Conservation (phyloP, 2,888 invertebrate species). For the Sericinus montela region DNA sequence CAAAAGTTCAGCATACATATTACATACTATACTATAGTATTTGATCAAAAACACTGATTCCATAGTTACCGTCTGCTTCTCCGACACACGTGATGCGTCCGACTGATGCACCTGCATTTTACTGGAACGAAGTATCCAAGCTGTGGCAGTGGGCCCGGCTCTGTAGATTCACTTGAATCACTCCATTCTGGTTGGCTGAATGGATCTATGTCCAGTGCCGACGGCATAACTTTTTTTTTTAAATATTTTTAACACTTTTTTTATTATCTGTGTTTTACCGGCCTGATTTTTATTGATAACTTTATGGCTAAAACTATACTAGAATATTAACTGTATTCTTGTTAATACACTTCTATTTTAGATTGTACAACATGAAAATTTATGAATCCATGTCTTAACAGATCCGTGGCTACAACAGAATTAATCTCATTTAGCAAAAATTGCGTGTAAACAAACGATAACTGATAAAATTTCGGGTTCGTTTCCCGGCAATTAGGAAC, state of each 20-base stretch:
- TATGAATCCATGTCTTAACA: slow-evolving; percentile 25
- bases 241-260: slow-evolving; percentile 1
- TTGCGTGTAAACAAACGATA: slow-evolving; percentile 44
- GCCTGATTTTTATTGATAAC: not conserved
- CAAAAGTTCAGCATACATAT: too few species aligned
- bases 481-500: slow-evolving; percentile 53
- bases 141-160: slow-evolving; percentile 69
- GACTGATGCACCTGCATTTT: slow-evolving; percentile 64
- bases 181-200: slow-evolving; percentile 74
- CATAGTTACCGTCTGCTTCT: slow-evolving; percentile 64
- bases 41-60: slow-evolving; percentile 1
- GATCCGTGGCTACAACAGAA: slow-evolving; percentile 29
- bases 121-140: slow-evolving; percentile 81
- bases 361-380: not conserved
- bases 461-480: slow-evolving; percentile 43
- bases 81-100: slow-evolving; percentile 64
- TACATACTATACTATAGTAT: too few species aligned
- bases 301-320: too few species aligned
- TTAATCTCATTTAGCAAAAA: slow-evolving; percentile 36
- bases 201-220: slow-evolving; percentile 54
- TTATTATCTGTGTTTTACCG: not conserved
- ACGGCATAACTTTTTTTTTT: slow-evolving; percentile 41
- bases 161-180: slow-evolving; percentile 64
- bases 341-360: not conserved
- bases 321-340: too few species aligned